Evolutionary conservation across 2,797 vertebrate species (phyloP).

Genomic region (Epinephelus malabaricus): DNA sequence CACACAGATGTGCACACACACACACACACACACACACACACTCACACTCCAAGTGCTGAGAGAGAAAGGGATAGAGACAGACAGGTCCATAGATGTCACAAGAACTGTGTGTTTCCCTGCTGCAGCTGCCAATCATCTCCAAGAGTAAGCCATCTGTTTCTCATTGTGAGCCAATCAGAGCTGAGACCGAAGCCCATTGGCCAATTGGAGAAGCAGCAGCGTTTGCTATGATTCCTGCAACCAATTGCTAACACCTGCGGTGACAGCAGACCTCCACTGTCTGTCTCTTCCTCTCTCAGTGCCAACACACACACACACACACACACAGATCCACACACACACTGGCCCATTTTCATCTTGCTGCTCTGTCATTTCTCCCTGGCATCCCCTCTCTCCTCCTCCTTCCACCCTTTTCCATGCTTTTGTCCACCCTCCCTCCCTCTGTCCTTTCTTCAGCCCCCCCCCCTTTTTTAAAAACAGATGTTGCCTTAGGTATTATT

Average conservation of each 20-base stretch:
- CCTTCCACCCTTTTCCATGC: slow-evolving; percentile 36
- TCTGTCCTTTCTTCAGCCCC: slow-evolving; percentile 28
- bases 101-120: slow-evolving; percentile 21
- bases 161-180: slow-evolving; percentile 69
- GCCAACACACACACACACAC: slow-evolving; percentile 28
- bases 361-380: slow-evolving; percentile 59
- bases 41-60: slow-evolving; percentile 14
- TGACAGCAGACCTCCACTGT: slow-evolving; percentile 61
- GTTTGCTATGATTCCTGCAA: slow-evolving; percentile 53
- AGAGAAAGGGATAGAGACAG: slow-evolving; percentile 22
- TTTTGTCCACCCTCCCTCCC: slow-evolving; percentile 39
- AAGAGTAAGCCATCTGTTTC: slow-evolving; percentile 77
- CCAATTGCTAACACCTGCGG: slow-evolving; percentile 65
- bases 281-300: slow-evolving; percentile 40
- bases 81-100: slow-evolving; percentile 43
- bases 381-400: slow-evolving; percentile 10
- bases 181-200: slow-evolving; percentile 20
- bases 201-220: slow-evolving; percentile 50
- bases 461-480: slow-evolving; percentile 67
- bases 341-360: slow-evolving; percentile 45
- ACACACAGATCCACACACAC: slow-evolving; percentile 8
- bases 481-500: slow-evolving; percentile 89
- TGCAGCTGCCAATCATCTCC: slow-evolving; percentile 68
- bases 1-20: slow-evolving; percentile 47
- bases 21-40: slow-evolving; percentile 17